These are phyloP conservation scores for Popillia japonica DNA, from an alignment of 1,140 invertebrate species.

Conservation along the genomic window DNA sequence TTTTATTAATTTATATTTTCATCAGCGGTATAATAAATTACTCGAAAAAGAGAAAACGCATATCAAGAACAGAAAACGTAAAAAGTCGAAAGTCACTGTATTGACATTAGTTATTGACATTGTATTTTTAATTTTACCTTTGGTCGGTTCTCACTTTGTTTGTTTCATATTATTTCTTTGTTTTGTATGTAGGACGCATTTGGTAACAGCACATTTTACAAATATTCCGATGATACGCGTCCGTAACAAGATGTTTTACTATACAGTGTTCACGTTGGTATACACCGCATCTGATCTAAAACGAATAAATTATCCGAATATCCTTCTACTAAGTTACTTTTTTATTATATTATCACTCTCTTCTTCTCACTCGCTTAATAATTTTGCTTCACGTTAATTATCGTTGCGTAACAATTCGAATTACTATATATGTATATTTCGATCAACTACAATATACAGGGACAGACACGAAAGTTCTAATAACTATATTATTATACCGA, in stretches of 20 bases:
- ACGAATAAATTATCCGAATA: conserved; percentile 11
- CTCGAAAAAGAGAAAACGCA: background rate
- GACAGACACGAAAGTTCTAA: background rate
- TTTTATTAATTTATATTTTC: background rate
- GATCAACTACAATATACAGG: background rate
- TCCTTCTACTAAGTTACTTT: background rate
- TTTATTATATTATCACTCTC: background rate
- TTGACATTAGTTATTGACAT: conserved; percentile 62
- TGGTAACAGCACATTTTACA: background rate
- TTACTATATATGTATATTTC: background rate
- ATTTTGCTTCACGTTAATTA: background rate
- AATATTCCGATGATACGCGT: background rate
- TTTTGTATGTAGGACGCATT: conserved; percentile 4
- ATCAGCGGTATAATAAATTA: conserved; percentile 13
- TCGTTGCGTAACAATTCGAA: background rate
- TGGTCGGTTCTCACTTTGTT: conserved; percentile 50
- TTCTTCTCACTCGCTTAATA: background rate
- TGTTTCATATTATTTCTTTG: background rate
- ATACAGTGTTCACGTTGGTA: conserved; percentile 1
- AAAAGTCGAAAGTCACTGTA: conserved; percentile 55
- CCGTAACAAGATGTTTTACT: background rate
- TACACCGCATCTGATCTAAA: conserved; percentile 5
- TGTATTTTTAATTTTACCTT: conserved; percentile 54
- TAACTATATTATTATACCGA: background rate
- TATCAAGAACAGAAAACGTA: conserved; percentile 44